Conservation (phyloP, 2,113 vertebrate species). For the Dinomys branickii region DNA sequence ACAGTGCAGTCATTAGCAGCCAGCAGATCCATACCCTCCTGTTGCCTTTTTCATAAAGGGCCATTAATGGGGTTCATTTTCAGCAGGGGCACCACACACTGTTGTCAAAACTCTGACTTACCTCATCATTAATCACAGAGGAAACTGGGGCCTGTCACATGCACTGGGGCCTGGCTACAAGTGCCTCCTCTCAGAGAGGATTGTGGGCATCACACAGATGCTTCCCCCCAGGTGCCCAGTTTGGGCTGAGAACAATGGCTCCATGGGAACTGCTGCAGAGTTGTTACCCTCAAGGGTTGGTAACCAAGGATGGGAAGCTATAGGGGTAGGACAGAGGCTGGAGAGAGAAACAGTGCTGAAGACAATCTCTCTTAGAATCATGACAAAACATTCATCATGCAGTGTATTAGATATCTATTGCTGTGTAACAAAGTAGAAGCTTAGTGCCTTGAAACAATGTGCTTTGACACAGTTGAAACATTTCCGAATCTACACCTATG, state of each 20-base stretch:
- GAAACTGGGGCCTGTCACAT: no score
- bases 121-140: constrained; percentile 44
- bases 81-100: background rate
- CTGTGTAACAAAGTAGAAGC: background rate
- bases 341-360: background rate
- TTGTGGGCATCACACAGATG: background rate
- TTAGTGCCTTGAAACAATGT: background rate
- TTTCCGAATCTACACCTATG: background rate
- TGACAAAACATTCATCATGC: background rate
- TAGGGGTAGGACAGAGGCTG: background rate
- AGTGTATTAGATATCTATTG: background rate
- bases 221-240: background rate
- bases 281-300: background rate
- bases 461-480: background rate
- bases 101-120: constrained; percentile 40
- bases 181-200: background rate
- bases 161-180: background rate
- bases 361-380: background rate
- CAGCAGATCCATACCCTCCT: background rate
- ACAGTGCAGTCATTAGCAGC: background rate
- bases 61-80: constrained; percentile 46
- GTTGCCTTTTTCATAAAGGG: constrained; percentile 50
- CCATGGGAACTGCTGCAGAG: background rate
- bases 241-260: background rate
- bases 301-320: background rate